Conservation (phyloP, 2,113 vertebrate genomes). For the Antechinus stuartii region DNA sequence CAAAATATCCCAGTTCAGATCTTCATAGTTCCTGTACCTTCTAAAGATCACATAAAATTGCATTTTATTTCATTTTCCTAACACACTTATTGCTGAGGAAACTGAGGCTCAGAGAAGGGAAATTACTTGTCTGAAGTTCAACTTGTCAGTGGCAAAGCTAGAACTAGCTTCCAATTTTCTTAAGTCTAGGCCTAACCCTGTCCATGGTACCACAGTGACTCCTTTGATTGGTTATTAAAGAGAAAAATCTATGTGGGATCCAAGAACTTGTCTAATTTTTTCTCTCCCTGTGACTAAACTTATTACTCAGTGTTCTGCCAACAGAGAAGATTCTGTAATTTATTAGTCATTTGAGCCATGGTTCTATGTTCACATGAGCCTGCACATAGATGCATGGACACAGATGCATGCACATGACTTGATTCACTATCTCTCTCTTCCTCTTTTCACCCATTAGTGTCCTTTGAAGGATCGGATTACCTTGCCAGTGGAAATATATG, state of each 20-base stretch:
- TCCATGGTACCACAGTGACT: slow-evolving; percentile 42
- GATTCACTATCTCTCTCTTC: slow-evolving; percentile 59
- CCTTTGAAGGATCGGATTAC: slow-evolving; percentile 83
- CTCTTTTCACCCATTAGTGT: slow-evolving; percentile 78
- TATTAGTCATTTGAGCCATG: neutral
- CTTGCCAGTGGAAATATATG: slow-evolving; percentile 85
- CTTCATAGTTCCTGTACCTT: slow-evolving; percentile 73
- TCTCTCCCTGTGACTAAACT: slow-evolving; percentile 43
- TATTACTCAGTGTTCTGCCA: slow-evolving; percentile 50
- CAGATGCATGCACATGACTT: neutral
- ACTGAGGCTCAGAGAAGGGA: neutral
- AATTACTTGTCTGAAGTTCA: neutral
- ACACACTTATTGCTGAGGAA: neutral
- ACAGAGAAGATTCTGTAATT: slow-evolving; percentile 37
- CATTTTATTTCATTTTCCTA: neutral
- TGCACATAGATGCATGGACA: neutral
- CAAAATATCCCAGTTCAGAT: slow-evolving; percentile 66
- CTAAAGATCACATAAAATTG: slow-evolving; percentile 70
- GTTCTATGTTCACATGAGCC: neutral
- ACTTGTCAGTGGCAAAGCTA: neutral
- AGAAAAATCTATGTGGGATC: slow-evolving; percentile 69
- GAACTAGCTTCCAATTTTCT: slow-evolving; percentile 56
- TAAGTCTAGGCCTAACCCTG: slow-evolving; percentile 56
- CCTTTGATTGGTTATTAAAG: slow-evolving; percentile 66
- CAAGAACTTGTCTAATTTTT: slow-evolving; percentile 62